Evolutionary conservation across 1,140 invertebrate species (phyloP), one percentile per base, ranked within the genome.

Genomic region (Agrypnia vestita): DNA sequence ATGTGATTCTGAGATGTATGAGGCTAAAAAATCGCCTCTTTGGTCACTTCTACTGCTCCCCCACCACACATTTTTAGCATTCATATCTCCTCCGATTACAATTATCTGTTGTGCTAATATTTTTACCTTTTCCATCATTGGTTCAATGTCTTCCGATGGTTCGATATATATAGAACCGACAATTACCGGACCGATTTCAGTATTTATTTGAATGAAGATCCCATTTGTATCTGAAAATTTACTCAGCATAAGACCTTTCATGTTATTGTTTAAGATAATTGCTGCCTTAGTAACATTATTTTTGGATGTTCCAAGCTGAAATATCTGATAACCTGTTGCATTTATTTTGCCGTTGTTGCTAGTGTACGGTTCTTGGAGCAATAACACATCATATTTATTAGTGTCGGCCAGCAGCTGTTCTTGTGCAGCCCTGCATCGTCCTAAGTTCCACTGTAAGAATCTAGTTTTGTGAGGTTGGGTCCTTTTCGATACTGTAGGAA

Each of bases 41-140:
- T 56, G 0, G 7, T 56, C 53, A 4, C 1, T 56, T 15, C 53
- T 56, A 1, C 6, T 6, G n/a, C 53, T 56, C n/a, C n/a, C 53
- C 53, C 53, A 56, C 53, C 53, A 56, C n/a, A 56, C n/a, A 15
- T 15, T 56, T 15, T 56, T 56, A 6, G 53, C 53, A 3, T 56
- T 56, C 7, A 56, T 4, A 15, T 56, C 53, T 8, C 53, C n/a
- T 7, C 53, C 53, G 6, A 56, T 7, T 4, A 56, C 4, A 56
- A 56, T 13, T 1, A 1, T 13, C 3, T 51, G 1, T 51, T 51
- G n/a, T 3, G 9, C n/a, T 3, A 17, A 17, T 4, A 1, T 17
- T 7, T 17, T 17, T 56, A 17, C 7, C 53, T 4, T n/a, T n/a
- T n/a, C n/a, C n/a, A 17, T n/a, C n/a, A 17, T 15, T 13, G 17